phyloP scores from a whole-genome alignment of 2,113 vertebrate species.

The Mirounga angustirostris region DNA sequence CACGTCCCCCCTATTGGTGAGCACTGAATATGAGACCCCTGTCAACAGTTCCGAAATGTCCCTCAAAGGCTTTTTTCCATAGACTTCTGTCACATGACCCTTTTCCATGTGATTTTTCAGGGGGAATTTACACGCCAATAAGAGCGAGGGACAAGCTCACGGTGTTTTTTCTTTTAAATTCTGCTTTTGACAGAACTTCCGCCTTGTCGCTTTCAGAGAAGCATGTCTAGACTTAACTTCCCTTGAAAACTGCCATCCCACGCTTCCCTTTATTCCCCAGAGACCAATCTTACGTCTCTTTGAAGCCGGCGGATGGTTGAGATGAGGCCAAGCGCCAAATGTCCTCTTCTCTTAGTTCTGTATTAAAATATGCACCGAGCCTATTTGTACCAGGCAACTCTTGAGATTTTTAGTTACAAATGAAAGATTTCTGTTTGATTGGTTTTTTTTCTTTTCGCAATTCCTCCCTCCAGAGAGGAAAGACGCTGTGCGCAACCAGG shows the following conservation, averaged over 20 bases:
- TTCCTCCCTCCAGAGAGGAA: not conserved
- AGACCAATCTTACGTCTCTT: not conserved
- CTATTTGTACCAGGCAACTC: not conserved
- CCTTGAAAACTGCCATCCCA: slow-evolving; percentile 5
- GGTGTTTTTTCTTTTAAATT: not conserved
- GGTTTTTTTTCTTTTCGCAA: not conserved
- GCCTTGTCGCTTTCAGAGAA: slow-evolving; percentile 56
- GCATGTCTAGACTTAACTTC: not conserved
- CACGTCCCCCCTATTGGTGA: accelerated
- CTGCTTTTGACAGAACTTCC: slow-evolving; percentile 18
- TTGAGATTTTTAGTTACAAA: not conserved
- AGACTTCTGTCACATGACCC: not conserved
- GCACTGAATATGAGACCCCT: accelerated
- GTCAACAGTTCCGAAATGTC: not conserved
- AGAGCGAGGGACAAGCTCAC: not conserved
- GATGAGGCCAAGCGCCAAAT: not conserved
- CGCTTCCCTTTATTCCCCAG: not conserved
- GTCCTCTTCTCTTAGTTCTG: not conserved
- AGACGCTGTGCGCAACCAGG: not conserved
- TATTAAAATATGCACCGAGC: not conserved
- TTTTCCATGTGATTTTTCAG: not conserved
- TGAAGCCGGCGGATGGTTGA: not conserved
- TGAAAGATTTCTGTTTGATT: not conserved
- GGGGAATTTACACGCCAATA: not conserved
- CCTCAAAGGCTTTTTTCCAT: not conserved